phyloP scores from a whole-genome alignment of 2,113 vertebrate genomes.

The Brachyhypopomus occidentalis region DNA sequence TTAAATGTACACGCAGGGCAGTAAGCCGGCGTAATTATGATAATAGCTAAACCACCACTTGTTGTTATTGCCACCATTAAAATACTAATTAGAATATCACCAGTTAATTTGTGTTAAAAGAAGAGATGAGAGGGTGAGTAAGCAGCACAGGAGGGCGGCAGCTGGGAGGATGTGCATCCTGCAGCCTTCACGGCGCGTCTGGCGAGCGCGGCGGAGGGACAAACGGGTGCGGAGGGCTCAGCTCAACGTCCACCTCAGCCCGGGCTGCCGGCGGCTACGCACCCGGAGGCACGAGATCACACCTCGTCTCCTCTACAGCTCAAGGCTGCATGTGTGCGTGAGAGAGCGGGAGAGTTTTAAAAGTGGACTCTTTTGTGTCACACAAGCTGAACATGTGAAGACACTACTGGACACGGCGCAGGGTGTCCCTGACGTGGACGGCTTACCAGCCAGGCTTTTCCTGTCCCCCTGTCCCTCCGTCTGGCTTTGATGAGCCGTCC shows the following conservation, averaged over 20 bases:
- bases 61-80: constrained; percentile 74
- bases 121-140: constrained; percentile 60
- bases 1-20: constrained; percentile 70
- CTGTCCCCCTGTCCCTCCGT: neutral
- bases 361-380: neutral
- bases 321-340: no score
- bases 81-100: constrained; percentile 74
- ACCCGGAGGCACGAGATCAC: neutral
- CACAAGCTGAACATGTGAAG: neutral
- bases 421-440: neutral
- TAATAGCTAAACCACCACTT: constrained; percentile 76
- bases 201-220: constrained; percentile 78
- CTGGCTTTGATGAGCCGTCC: no score
- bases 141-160: constrained; percentile 65
- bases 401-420: neutral
- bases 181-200: constrained; percentile 81
- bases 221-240: neutral
- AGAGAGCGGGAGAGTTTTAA: no score
- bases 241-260: neutral
- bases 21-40: constrained; percentile 75
- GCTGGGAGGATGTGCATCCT: constrained; percentile 78
- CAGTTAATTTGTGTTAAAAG: constrained; percentile 54
- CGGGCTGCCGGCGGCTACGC: neutral
- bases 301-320: no score
- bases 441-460: neutral